These are phyloP conservation scores for Vulpes ferrilata DNA, from an alignment of 2,113 vertebrate species.

Conservation along the genomic window DNA sequence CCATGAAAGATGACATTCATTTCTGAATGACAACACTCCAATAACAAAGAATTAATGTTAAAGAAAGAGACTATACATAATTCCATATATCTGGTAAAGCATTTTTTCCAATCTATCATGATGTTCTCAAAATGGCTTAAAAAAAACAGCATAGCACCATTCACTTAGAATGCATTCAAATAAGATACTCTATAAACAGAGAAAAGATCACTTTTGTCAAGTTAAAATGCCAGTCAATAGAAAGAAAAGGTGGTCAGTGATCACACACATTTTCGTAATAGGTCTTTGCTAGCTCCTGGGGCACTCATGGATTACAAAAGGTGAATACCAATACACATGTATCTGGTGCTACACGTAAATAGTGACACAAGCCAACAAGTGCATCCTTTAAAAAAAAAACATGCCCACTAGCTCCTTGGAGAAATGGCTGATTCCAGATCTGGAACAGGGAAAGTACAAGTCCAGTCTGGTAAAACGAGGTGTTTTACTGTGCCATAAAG, in stretches of 20 bases:
- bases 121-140: slow-evolving; percentile 26
- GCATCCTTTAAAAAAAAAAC: neutral
- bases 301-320: neutral
- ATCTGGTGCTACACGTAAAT: neutral
- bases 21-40: slow-evolving; percentile 21
- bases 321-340: neutral
- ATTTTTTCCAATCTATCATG: slow-evolving; percentile 24
- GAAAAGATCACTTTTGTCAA: neutral
- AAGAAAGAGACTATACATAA: slow-evolving; percentile 32
- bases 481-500: neutral
- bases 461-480: slow-evolving; percentile 12
- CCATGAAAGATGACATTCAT: neutral
- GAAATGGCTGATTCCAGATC: slow-evolving; percentile 32
- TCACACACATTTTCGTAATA: neutral
- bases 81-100: neutral
- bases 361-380: neutral
- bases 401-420: neutral
- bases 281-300: neutral
- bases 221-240: slow-evolving; percentile 25
- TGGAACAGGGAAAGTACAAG: neutral
- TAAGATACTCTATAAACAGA: neutral
- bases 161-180: neutral
- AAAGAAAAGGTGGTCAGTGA: neutral
- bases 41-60: neutral
- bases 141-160: neutral